These are phyloP conservation scores for Oryctes rhinoceros DNA, from an alignment of 1,140 invertebrate species.

Conservation along the genomic window DNA sequence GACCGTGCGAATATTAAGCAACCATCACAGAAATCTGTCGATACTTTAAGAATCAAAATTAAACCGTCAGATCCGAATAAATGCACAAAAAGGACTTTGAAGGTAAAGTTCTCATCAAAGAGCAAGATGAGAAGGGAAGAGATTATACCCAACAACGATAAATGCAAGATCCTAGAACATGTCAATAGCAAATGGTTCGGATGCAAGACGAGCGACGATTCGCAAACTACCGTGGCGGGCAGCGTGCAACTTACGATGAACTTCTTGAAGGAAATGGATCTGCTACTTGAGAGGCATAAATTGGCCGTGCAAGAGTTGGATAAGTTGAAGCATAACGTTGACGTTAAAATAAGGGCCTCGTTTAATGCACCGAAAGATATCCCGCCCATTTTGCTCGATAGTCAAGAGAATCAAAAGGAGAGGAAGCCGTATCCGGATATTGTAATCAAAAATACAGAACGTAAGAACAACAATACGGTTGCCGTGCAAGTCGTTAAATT, in stretches of 20 bases:
- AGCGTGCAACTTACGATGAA: constrained; percentile 8
- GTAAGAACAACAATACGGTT: neutral
- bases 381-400: neutral
- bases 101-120: neutral
- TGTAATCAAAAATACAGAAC: constrained; percentile 20
- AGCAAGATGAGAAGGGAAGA: neutral
- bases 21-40: neutral
- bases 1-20: neutral
- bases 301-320: neutral
- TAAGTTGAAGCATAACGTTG: neutral
- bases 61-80: neutral
- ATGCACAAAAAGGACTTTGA: neutral
- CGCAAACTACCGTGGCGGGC: constrained; percentile 2
- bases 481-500: constrained; percentile 18
- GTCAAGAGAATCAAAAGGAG: neutral
- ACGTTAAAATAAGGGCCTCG: neutral
- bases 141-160: neutral
- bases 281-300: neutral
- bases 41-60: constrained; percentile 11
- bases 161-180: neutral
- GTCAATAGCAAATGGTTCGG: neutral
- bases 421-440: neutral
- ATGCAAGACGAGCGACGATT: neutral
- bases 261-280: constrained; percentile 27
- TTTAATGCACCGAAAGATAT: constrained; percentile 15